These are phyloP conservation scores for Cryptus armator DNA, from an alignment of 2,888 invertebrate species.

Conservation along the genomic window DNA sequence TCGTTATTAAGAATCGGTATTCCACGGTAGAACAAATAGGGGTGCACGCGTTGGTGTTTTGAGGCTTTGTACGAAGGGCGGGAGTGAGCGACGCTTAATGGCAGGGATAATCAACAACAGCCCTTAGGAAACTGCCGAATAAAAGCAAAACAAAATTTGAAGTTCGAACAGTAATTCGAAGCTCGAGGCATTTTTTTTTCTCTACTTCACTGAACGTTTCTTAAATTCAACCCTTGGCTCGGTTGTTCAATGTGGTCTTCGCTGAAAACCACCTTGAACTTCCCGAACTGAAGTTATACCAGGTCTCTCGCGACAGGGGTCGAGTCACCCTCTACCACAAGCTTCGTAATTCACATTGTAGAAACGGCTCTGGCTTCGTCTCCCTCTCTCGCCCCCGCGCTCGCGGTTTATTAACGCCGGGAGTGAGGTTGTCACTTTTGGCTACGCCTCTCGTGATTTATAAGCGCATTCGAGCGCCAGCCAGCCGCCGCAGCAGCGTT, in stretches of 20 bases:
- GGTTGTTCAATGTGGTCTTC: constrained; percentile 9
- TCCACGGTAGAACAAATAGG: constrained; percentile 81
- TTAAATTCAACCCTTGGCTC: constrained; percentile 42
- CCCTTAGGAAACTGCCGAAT: not conserved
- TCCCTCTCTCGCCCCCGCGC: constrained; percentile 41
- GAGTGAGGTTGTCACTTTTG: constrained; percentile 81
- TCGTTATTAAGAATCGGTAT: constrained; percentile 80
- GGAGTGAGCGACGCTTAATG: constrained; percentile 32
- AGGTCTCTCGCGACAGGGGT: constrained; percentile 56
- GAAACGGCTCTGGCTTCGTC: constrained; percentile 49
- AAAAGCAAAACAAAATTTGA: constrained; percentile 1
- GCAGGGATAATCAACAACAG: constrained; percentile 12
- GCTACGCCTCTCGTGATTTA: constrained; percentile 82
- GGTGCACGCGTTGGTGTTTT: constrained; percentile 71
- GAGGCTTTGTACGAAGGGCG: constrained; percentile 29
- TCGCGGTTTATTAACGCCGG: constrained; percentile 80
- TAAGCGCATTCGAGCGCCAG: constrained; percentile 67
- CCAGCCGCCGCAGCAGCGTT: constrained; percentile 62
- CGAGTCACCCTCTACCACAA: constrained; percentile 58
- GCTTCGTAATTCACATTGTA: constrained; percentile 66
- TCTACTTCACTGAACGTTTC: constrained; percentile 31
- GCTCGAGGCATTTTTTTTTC: constrained; percentile 50
- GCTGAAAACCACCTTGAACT: constrained; percentile 47
- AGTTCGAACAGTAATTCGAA: not conserved
- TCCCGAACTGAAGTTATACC: constrained; percentile 25